phyloP scores from a whole-genome alignment of 2,113 vertebrate genomes.

The Ageneiosus marmoratus region DNA sequence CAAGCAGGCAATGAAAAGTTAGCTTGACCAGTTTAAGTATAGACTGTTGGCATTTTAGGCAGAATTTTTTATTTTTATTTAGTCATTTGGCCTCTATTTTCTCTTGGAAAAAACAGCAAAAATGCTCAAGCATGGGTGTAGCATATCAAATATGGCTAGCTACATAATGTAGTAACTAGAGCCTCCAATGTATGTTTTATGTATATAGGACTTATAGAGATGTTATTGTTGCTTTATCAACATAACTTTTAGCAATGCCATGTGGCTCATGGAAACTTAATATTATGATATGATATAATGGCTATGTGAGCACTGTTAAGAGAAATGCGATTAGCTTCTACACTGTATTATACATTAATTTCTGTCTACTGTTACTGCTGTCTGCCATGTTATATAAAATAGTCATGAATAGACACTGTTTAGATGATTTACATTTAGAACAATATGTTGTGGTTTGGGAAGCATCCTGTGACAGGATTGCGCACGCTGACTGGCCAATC shows the following conservation, averaged over 20 bases:
- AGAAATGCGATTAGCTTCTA: not conserved
- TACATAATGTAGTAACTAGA: not conserved
- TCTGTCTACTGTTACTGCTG: not conserved
- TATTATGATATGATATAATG: not conserved
- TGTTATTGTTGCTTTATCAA: not conserved
- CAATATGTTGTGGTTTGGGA: not conserved
- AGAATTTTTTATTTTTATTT: not conserved
- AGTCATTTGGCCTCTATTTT: not conserved
- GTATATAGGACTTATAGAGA: not conserved
- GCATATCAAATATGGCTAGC: not conserved
- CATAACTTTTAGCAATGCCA: not conserved
- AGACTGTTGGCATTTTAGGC: not conserved
- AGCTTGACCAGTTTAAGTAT: not conserved
- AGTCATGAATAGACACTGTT: not conserved
- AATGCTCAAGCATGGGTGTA: not conserved
- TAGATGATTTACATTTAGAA: not conserved
- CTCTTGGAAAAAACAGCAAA: not conserved
- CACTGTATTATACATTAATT: not conserved
- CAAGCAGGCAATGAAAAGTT: not conserved
- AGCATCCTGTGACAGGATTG: not conserved
- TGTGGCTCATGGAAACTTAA: not conserved
- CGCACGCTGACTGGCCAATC: not conserved
- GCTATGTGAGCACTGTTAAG: not conserved
- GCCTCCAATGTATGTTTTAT: not conserved
- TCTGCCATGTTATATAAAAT: not conserved